Conservation (phyloP, 2,113 vertebrate species). For the Notothenia coriiceps region DNA sequence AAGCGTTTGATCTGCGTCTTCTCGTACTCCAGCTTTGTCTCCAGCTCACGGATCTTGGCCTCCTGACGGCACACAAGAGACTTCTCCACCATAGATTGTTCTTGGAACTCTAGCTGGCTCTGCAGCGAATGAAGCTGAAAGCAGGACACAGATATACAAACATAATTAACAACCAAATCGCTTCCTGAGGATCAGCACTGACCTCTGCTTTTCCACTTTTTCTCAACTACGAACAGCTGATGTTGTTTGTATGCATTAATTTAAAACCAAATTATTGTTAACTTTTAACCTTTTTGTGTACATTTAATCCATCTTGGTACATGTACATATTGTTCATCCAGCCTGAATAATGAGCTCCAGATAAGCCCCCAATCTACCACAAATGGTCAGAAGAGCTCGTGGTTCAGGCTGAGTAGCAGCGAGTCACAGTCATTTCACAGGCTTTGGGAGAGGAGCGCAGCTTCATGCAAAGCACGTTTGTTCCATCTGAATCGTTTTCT, state of each 20-base stretch:
- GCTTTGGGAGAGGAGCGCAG: conserved; percentile 36
- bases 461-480: conserved; percentile 66
- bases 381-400: conserved; percentile 42
- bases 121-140: conserved; percentile 93
- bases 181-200: not conserved
- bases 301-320: conserved; percentile 29
- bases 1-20: conserved; percentile 95
- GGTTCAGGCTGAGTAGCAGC: conserved; percentile 55
- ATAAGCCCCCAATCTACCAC: conserved; percentile 49
- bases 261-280: conserved; percentile 44
- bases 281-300: conserved; percentile 22
- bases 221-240: conserved; percentile 8
- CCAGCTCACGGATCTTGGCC: conserved; percentile 97
- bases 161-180: conserved; percentile 20
- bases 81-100: conserved; percentile 99
- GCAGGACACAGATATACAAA: conserved; percentile 21
- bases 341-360: conserved; percentile 55
- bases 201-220: not conserved
- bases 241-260: conserved; percentile 4
- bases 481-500: conserved; percentile 68
- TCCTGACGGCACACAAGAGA: conserved; percentile 97
- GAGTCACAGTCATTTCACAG: conserved; percentile 51
- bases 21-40: conserved; percentile 97
- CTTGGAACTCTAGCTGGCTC: conserved; percentile 96
- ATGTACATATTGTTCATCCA: conserved; percentile 52